A percentile compares a stretch with the other conserved stretches of the same genome.
These are phyloP conservation scores for Phrynocephalus vlangalii DNA, from an alignment of 2,797 vertebrate genomes.

Conservation along the genomic window DNA sequence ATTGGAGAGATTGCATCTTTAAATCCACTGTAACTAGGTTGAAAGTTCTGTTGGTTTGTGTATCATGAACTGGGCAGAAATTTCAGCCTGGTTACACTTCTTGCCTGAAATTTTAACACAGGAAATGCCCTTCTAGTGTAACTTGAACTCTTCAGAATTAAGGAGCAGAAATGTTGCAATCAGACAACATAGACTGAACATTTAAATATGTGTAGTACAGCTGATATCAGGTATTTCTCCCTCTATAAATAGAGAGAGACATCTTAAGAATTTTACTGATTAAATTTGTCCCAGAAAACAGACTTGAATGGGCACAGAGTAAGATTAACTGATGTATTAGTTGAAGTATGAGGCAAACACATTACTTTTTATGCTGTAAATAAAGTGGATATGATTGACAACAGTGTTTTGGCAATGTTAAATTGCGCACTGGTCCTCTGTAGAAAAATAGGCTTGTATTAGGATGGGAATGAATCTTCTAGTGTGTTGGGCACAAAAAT, in stretches of 20 bases:
- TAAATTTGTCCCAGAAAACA: not conserved
- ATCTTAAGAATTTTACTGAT: not conserved
- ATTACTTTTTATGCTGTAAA: not conserved
- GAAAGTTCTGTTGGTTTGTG: not conserved
- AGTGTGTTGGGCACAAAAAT: not conserved
- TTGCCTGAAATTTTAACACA: not conserved
- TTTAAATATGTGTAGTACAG: not conserved
- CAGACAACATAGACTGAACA: not conserved
- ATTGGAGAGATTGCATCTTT: not conserved
- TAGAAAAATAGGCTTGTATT: not conserved
- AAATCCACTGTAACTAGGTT: not conserved
- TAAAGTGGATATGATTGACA: not conserved
- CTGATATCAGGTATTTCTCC: not conserved
- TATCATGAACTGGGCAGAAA: not conserved
- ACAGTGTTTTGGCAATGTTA: constrained; percentile 8
- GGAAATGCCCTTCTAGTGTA: not conserved
- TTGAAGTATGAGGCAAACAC: constrained; percentile 11
- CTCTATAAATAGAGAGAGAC: not conserved
- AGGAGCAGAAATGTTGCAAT: not conserved
- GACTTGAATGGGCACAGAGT: not conserved
- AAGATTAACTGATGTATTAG: not conserved
- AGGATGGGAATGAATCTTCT: constrained; percentile 14
- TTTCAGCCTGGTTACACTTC: not conserved
- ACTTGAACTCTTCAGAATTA: not conserved
- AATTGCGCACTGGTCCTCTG: not conserved